Base-by-base conservation (phyloP, 2,113 vertebrate genomes). In the Burhinus bistriatus region DNA sequence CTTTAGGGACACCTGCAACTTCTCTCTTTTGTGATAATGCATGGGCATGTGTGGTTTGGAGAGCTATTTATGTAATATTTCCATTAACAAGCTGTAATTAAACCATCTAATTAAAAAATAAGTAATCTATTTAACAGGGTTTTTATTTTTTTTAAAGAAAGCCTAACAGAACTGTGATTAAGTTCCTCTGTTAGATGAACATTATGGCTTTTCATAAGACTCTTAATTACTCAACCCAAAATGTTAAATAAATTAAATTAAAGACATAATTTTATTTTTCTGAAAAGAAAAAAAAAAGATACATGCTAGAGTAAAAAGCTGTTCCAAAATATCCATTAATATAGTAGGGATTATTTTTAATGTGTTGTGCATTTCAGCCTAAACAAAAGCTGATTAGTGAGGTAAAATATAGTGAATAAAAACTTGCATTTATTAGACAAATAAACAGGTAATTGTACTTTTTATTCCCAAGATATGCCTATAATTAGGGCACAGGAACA, bases 161-260 rank as follows among this genome's bases (percentile, higher is more conserved):
- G 51, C 79, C 72, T 97, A 90, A 45, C 87, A 81, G 90, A 96
- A 95, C 76, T 91, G 84, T 96, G 90, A 98, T 98, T 98, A 97
- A 96, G 91, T 91, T 98, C 76, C 94, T 95, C 90, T 95, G 75
- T 96, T 98, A 98, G 97, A 97, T 96, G 95, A 98, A 86, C 98
- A 97, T 97, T 98, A 98, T 68, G 95, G 78, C 89, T 97, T 98
- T 98, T 91, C 96, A 75, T 85, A 97, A 93, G 94, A 87, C 71
- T 97, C 71, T 94, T 98, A 98, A 98, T 97, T 98, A 97, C 90
- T 96, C 71, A 96, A 97, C 95, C 55, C 89, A 86, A 97, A 97
- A 97, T 98, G 97, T 97, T 98, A 98, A 98, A 95, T 95, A 97
- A 97, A 98, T 98, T 98, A 97, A 98, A 98, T 98, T 98, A 97